These are phyloP conservation scores for Choristoneura rosaceana DNA, from an alignment of 2,888 invertebrate species.

Conservation along the genomic window DNA sequence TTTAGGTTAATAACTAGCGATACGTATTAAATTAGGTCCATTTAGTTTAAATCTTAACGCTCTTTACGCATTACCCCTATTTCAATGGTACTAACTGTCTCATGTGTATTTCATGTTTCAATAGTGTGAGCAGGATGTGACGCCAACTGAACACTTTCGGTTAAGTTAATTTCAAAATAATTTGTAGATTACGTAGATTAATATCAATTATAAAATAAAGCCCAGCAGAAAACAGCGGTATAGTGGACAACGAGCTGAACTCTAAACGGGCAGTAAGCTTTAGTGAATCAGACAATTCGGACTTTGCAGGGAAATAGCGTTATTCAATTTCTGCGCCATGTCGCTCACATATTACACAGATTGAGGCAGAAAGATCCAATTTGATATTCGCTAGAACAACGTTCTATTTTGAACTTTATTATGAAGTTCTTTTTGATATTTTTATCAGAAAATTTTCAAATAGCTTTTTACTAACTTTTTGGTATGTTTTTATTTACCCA, in stretches of 20 bases:
- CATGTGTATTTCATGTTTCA: no score
- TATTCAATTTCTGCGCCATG: constrained; percentile 39
- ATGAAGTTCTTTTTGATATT: constrained; percentile 1
- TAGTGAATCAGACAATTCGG: constrained; percentile 29
- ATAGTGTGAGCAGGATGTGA: no score
- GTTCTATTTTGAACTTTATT: constrained; percentile 3
- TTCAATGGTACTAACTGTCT: no score
- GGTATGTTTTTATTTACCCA: no score
- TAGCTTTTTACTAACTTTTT: no score
- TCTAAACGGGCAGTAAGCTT: constrained; percentile 28
- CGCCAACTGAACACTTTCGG: no score
- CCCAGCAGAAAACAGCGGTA: background rate
- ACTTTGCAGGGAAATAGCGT: constrained; percentile 32
- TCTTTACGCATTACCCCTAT: no score
- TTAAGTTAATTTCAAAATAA: background rate
- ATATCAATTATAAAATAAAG: background rate
- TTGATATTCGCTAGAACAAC: constrained; percentile 25
- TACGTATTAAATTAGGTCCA: no score
- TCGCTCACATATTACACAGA: constrained; percentile 29
- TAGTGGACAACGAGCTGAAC: constrained; percentile 26
- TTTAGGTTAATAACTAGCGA: no score
- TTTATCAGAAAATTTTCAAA: no score
- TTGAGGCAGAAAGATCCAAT: constrained; percentile 25
- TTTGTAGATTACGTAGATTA: background rate
- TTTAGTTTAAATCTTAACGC: no score